Base-by-base conservation (phyloP, 2,797 vertebrate species). In the Lagorchestes hirsutus region DNA sequence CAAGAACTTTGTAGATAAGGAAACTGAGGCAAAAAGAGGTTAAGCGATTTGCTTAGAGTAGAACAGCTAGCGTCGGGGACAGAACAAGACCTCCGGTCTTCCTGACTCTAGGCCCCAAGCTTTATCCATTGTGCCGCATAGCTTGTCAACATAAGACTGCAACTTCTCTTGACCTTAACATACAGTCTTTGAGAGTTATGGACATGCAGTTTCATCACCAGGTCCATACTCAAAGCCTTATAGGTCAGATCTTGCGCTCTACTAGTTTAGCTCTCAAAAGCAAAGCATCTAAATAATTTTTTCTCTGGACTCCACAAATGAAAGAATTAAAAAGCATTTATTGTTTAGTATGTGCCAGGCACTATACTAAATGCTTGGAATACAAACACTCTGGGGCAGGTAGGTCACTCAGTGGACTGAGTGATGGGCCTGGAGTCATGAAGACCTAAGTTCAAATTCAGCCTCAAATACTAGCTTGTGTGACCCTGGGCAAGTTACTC, bases 241-340 rank as follows among this genome's bases (percentile, higher is more conserved):
- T 16, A 34, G 12, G 4, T 34, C 31, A 16, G 59, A 34, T 34
- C 5, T 82, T 24, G 0, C 10, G n/a, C 18, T 82, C n/a, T 16
- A 82, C 18, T 82, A 74, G 14, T 82, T 82, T 82, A 22, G 18
- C n/a, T 82, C 11, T 82, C 67, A 82, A 40, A 22, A 46, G 5
- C 18, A 8, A 82, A 82, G 67, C n/a, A 82, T 46, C n/a, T 31
- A 82, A 93, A 95, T 9, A 8, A 29, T 74, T 94, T 96, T 91
- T 96, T 93, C 74, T 97, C 46, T 95, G 67, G 8, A 93, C 27
- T 54, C 67, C 55, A 93, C 16, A 91, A 93, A 52, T 52, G 18
- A 40, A 46, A 82, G n/a, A 82, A 40, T 24, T 82, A 74, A 74
- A 82, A 82, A 82, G n/a, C 22, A 82, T 40, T 82, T 46, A n/a